Evolutionary conservation across 2,888 invertebrate genomes (phyloP).

Genomic region (Xanthia icteritia): DNA sequence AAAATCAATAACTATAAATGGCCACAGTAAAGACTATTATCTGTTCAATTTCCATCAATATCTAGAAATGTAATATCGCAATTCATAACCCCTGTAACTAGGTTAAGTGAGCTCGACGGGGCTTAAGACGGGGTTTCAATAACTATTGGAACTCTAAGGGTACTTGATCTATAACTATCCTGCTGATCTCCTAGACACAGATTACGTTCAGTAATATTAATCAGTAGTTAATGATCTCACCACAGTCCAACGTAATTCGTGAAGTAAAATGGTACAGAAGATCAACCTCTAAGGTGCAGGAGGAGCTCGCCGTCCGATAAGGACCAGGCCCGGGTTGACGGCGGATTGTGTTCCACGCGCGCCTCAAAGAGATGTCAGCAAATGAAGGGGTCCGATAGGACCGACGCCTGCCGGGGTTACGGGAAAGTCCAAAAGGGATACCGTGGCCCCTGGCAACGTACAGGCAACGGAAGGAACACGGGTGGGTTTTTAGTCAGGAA

Average conservation of each 20-base stretch:
- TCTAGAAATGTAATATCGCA: constrained; percentile 46
- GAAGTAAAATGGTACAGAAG: too few relatives aligned
- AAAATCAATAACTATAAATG: constrained; percentile 1
- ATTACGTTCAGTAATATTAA: background rate
- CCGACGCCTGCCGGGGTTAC: too few relatives aligned
- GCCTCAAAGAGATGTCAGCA: too few relatives aligned
- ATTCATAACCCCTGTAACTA: constrained; percentile 34
- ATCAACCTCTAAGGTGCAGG: background rate
- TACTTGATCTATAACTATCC: constrained; percentile 16
- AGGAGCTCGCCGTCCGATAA: too few relatives aligned
- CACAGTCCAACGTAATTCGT: background rate
- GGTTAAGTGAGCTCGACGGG: constrained; percentile 40
- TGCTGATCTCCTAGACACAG: constrained; percentile 6
- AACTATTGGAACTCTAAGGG: constrained; percentile 32
- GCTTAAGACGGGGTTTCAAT: constrained; percentile 40
- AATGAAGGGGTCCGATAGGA: too few relatives aligned
- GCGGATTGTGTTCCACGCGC: too few relatives aligned
- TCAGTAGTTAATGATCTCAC: background rate
- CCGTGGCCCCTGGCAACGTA: too few relatives aligned
- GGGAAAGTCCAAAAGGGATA: too few relatives aligned
- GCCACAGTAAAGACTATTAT: background rate
- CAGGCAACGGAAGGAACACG: too few relatives aligned
- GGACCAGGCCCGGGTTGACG: too few relatives aligned
- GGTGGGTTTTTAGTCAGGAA: too few relatives aligned
- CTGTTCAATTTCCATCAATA: constrained; percentile 13